phyloP scores from a whole-genome alignment of 2,113 vertebrate species.

The Cichladusa arquata region DNA sequence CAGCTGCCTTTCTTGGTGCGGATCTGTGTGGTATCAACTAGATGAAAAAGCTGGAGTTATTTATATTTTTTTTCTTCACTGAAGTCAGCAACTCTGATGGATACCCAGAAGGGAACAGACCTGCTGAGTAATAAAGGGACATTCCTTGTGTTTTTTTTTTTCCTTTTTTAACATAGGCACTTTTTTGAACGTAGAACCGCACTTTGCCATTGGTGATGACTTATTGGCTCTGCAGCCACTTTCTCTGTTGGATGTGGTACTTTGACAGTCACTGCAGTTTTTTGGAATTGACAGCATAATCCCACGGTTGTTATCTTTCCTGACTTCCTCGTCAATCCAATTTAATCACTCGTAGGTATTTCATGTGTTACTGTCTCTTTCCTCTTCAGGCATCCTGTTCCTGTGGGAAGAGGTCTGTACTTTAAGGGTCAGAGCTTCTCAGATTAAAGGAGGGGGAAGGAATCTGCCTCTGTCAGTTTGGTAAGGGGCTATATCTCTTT shows the following conservation, averaged over 20 bases:
- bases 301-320: slow-evolving; percentile 5
- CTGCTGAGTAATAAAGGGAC: not conserved
- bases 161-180: not conserved
- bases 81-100: not conserved
- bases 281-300: not conserved
- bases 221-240: not conserved
- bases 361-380: slow-evolving; percentile 17
- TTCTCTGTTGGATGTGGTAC: not conserved
- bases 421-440: slow-evolving; percentile 45
- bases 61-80: not conserved
- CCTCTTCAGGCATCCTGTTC: not conserved
- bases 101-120: not conserved
- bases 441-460: not conserved
- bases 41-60: not conserved
- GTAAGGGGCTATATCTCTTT: not conserved
- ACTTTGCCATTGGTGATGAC: not conserved
- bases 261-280: not conserved
- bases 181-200: not conserved
- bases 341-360: slow-evolving; percentile 32
- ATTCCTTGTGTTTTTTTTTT: not conserved
- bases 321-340: slow-evolving; percentile 20
- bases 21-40: not conserved
- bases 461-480: slow-evolving; percentile 5
- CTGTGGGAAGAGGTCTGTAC: slow-evolving; percentile 3
- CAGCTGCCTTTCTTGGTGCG: not conserved